Evolutionary conservation across 2,113 vertebrate genomes (phyloP).

Genomic region (Rhipidura dahli): DNA sequence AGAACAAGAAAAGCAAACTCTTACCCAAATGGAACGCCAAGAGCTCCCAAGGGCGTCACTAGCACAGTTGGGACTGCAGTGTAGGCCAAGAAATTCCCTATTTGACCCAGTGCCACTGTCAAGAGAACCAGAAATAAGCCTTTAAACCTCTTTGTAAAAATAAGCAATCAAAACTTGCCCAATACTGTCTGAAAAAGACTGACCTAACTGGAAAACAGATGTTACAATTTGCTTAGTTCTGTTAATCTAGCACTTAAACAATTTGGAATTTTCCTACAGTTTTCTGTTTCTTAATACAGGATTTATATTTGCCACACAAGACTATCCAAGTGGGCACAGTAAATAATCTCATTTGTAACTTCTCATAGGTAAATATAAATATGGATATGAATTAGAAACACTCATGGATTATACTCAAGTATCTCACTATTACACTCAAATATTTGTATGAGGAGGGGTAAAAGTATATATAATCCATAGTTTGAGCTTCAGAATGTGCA

Average conservation of each 20-base stretch:
- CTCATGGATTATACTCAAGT: neutral
- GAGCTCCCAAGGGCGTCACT: conserved; percentile 92
- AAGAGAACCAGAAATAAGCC: conserved; percentile 57
- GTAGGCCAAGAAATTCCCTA: conserved; percentile 95
- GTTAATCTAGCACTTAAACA: neutral
- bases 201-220: conserved; percentile 18
- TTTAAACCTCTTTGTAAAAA: conserved; percentile 21
- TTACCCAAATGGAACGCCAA: conserved; percentile 96
- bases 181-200: neutral
- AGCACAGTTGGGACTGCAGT: conserved; percentile 90
- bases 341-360: neutral
- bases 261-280: neutral
- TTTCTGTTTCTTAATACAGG: neutral
- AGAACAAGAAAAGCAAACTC: conserved; percentile 59
- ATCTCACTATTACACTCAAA: neutral
- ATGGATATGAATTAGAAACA: neutral
- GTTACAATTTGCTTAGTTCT: neutral
- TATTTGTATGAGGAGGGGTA: neutral
- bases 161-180: neutral
- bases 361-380: neutral
- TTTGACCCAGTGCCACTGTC: conserved; percentile 91
- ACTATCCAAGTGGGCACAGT: neutral
- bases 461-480: neutral
- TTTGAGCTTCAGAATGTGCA: neutral
- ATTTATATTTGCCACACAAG: neutral